Evolutionary conservation across 2,797 vertebrate genomes (phyloP).

Genomic region (Ispidina lecontei): DNA sequence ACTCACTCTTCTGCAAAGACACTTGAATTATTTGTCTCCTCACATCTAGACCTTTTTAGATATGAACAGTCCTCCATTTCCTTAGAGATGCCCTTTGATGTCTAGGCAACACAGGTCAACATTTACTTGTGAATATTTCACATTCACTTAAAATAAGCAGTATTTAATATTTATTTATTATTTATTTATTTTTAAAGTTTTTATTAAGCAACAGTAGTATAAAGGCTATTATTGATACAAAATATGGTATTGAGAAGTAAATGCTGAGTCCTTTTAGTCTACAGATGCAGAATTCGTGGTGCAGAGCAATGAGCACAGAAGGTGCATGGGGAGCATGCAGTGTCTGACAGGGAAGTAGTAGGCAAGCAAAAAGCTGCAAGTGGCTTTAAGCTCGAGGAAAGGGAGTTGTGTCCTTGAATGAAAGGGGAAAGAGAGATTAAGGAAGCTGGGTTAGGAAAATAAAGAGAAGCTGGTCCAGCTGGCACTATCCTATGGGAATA

Average conservation of each 20-base stretch:
- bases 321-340: background rate
- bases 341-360: background rate
- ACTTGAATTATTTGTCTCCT: background rate
- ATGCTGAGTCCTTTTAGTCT: background rate
- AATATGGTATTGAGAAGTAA: background rate
- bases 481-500: too few species aligned
- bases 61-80: background rate
- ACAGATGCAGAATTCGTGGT: background rate
- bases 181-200: too few species aligned
- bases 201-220: background rate
- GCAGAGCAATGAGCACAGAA: background rate
- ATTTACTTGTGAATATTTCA: background rate
- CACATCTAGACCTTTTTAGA: background rate
- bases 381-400: too few species aligned
- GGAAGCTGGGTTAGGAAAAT: too few species aligned
- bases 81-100: background rate
- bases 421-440: too few species aligned
- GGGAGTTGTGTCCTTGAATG: too few species aligned
- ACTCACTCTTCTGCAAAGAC: background rate
- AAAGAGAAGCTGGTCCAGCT: too few species aligned
- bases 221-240: background rate
- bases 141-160: background rate
- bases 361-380: too few species aligned
- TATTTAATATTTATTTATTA: too few species aligned
- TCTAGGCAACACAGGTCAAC: background rate